Evolutionary conservation across 1,140 invertebrate genomes (phyloP).

Genomic region (Euwallacea fornicatus): DNA sequence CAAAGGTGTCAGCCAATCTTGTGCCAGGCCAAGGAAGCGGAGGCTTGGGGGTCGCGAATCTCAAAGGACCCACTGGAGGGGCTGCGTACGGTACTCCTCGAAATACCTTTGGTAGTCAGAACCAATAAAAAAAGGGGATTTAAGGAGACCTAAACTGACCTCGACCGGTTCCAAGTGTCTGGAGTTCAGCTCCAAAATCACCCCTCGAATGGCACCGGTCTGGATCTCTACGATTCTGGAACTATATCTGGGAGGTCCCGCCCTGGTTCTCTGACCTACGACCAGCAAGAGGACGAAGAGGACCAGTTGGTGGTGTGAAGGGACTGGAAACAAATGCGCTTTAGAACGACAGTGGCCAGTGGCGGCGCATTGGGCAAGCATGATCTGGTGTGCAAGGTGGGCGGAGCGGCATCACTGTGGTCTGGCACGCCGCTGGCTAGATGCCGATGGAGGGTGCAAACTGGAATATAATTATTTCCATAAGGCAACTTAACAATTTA

Average conservation of each 20-base stretch:
- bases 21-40: conserved; percentile 72
- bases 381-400: conserved; percentile 22
- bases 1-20: conserved; percentile 71
- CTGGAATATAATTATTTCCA: neutral
- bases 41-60: conserved; percentile 68
- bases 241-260: conserved; percentile 58
- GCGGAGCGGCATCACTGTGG: conserved; percentile 33
- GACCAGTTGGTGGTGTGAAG: neutral
- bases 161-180: conserved; percentile 78
- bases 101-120: conserved; percentile 54
- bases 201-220: conserved; percentile 68
- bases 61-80: conserved; percentile 67
- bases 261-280: conserved; percentile 10
- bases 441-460: neutral
- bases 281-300: conserved; percentile 11
- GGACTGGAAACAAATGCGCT: neutral
- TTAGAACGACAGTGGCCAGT: conserved; percentile 20
- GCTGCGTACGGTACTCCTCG: conserved; percentile 84
- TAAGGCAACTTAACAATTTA: neutral
- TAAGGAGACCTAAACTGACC: conserved; percentile 51
- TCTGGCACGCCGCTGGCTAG: conserved; percentile 3
- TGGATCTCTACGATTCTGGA: conserved; percentile 67
- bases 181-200: conserved; percentile 73
- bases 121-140: neutral
- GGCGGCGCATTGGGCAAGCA: conserved; percentile 35